phyloP scores from a whole-genome alignment of 2,888 invertebrate species.

The Leucania comma region DNA sequence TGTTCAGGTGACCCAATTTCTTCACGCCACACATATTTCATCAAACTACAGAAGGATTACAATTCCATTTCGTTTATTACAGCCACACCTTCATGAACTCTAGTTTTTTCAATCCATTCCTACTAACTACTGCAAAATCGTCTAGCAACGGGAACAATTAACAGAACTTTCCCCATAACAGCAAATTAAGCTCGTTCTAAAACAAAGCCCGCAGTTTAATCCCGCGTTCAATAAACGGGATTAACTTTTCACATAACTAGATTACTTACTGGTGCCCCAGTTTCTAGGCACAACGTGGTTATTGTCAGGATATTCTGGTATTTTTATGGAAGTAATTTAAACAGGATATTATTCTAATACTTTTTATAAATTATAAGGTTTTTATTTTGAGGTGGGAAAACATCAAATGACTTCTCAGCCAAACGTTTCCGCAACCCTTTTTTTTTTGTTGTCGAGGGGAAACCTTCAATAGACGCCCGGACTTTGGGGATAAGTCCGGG shows the following conservation, averaged over 20 bases:
- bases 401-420: too few relatives aligned
- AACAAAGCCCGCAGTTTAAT: slow-evolving; percentile 39
- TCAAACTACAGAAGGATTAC: background rate
- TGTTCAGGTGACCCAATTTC: too few relatives aligned
- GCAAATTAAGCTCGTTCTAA: slow-evolving; percentile 40
- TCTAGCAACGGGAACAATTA: slow-evolving; percentile 36
- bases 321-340: background rate
- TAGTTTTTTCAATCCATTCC: slow-evolving; percentile 14
- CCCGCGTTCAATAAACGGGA: slow-evolving; percentile 39
- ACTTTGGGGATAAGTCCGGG: too few relatives aligned
- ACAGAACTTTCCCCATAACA: slow-evolving; percentile 38
- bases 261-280: slow-evolving; percentile 39
- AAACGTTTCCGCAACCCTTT: too few relatives aligned
- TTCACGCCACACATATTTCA: background rate
- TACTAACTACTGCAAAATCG: slow-evolving; percentile 16
- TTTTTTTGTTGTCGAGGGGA: too few relatives aligned
- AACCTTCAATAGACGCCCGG: too few relatives aligned
- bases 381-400: too few relatives aligned
- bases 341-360: background rate
- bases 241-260: slow-evolving; percentile 58
- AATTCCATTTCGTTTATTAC: background rate
- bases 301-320: slow-evolving; percentile 7
- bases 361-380: background rate
- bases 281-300: slow-evolving; percentile 24
- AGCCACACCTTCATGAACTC: background rate